Evolutionary conservation across 2,113 vertebrate genomes (phyloP).

Genomic region (Oncorhynchus tshawytscha): DNA sequence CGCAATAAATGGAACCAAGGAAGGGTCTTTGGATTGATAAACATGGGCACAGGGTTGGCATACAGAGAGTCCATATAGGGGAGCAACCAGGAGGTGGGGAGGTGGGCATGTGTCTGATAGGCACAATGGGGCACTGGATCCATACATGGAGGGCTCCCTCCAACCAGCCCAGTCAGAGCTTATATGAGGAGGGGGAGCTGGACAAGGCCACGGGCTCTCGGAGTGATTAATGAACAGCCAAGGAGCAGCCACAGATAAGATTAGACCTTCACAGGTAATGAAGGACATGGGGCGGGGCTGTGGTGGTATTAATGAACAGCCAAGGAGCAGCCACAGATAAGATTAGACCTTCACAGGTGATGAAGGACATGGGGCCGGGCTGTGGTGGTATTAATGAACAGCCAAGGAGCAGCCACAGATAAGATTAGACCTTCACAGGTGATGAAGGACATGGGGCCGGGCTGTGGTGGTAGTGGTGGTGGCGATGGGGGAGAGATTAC

Average conservation of each 20-base stretch:
- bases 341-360: no score
- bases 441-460: constrained; percentile 58
- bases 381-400: no score
- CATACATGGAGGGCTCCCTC: background rate
- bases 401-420: constrained; percentile 61
- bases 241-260: no score
- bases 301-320: no score
- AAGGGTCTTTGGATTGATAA: background rate
- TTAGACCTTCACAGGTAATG: no score
- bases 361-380: no score
- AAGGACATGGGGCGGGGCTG: no score
- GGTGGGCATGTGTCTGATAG: constrained; percentile 2
- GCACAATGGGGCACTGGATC: constrained; percentile 20
- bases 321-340: no score
- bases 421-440: constrained; percentile 69
- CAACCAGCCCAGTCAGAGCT: no score
- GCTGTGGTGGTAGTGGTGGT: constrained; percentile 13
- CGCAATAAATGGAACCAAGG: constrained; percentile 20
- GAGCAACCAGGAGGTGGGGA: constrained; percentile 1
- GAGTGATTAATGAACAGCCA: constrained; percentile 74
- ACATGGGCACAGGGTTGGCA: constrained; percentile 8
- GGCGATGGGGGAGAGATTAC: constrained; percentile 28
- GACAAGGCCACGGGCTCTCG: constrained; percentile 53
- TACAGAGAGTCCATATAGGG: background rate
- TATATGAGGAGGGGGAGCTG: constrained; percentile 22